phyloP scores from a whole-genome alignment of 2,888 invertebrate genomes.

The Elmis aenea region DNA sequence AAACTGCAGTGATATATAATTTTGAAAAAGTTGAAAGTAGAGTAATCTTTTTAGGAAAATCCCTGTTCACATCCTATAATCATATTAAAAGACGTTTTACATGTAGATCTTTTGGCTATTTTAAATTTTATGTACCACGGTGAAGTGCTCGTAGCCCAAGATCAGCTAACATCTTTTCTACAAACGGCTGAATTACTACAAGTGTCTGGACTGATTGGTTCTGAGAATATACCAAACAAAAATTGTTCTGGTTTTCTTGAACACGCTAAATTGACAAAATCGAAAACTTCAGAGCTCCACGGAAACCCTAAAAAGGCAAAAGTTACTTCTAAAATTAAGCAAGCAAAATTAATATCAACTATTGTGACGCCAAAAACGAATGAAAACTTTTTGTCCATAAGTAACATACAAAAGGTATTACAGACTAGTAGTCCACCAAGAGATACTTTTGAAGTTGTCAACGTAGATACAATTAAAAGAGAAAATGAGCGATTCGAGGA shows the following conservation, averaged over 20 bases:
- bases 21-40: background rate
- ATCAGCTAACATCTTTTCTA: slow-evolving; percentile 59
- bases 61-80: slow-evolving; percentile 71
- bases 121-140: slow-evolving; percentile 70
- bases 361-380: background rate
- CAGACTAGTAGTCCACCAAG: slow-evolving; percentile 4
- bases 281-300: slow-evolving; percentile 1
- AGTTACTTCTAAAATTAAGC: background rate
- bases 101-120: slow-evolving; percentile 61
- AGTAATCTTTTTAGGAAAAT: slow-evolving; percentile 58
- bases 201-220: slow-evolving; percentile 58
- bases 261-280: slow-evolving; percentile 2
- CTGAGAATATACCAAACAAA: background rate
- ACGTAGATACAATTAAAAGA: slow-evolving; percentile 31
- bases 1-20: no score
- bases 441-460: slow-evolving; percentile 26
- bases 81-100: slow-evolving; percentile 64
- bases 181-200: slow-evolving; percentile 64
- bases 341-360: no score
- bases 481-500: slow-evolving; percentile 19
- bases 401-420: no score
- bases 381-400: no score
- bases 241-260: background rate
- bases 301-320: background rate
- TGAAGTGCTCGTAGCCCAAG: slow-evolving; percentile 65